These are phyloP conservation scores for Flabesymbios commensalis DNA, from an alignment of 2,888 invertebrate genomes.

Conservation along the genomic window DNA sequence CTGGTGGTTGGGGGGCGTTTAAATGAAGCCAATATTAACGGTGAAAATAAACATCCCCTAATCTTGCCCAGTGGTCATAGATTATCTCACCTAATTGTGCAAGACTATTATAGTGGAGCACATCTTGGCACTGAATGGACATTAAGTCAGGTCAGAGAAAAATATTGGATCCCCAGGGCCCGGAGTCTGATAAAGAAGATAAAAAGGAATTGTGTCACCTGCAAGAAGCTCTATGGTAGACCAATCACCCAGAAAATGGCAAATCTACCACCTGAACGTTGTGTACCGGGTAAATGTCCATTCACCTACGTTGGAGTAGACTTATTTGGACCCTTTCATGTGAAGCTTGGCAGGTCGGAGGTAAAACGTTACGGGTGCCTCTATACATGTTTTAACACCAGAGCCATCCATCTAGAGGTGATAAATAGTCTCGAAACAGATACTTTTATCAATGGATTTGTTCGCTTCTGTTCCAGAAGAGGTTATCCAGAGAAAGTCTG, in stretches of 20 bases:
- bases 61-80: slow-evolving; percentile 11
- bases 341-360: slow-evolving; percentile 22
- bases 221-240: too few species aligned
- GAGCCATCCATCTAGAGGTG: slow-evolving; percentile 29
- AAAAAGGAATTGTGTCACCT: too few species aligned
- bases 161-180: neutral
- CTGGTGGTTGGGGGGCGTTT: slow-evolving; percentile 9
- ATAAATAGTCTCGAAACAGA: slow-evolving; percentile 15
- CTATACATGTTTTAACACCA: slow-evolving; percentile 26
- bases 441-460: too few species aligned
- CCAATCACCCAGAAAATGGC: too few species aligned
- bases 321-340: slow-evolving; percentile 34
- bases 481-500: slow-evolving; percentile 21
- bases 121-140: slow-evolving; percentile 17
- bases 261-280: too few species aligned
- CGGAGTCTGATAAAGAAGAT: too few species aligned
- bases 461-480: too few species aligned
- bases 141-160: slow-evolving; percentile 6
- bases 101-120: neutral
- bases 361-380: slow-evolving; percentile 34
- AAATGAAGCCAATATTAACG: neutral
- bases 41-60: slow-evolving; percentile 3
- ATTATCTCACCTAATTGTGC: slow-evolving; percentile 18
- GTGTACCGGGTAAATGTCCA: neutral
- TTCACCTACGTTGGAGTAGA: slow-evolving; percentile 19